phyloP scores from a whole-genome alignment of 2,888 invertebrate species.

The Cephonodes hylas region DNA sequence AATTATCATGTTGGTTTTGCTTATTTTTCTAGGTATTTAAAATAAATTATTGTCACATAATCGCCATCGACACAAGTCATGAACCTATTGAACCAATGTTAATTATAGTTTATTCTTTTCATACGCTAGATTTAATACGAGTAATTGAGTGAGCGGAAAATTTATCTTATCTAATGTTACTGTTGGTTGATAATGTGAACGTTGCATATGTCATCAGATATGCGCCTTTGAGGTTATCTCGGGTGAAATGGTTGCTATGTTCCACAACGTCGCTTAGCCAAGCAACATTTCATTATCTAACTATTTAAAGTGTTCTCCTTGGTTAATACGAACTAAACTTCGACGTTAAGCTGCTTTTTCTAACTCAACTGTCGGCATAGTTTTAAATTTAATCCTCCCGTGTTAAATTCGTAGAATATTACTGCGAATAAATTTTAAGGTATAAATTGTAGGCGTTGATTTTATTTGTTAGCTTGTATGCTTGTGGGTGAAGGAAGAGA shows the following conservation, averaged over 20 bases:
- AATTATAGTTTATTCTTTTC: background rate
- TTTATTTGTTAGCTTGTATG: no score
- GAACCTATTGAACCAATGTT: background rate
- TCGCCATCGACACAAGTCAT: background rate
- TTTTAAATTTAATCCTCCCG: background rate
- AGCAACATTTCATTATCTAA: background rate
- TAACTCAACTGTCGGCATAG: background rate
- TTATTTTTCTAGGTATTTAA: background rate
- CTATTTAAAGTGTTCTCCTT: background rate
- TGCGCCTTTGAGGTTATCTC: constrained; percentile 38
- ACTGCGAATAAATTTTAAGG: background rate
- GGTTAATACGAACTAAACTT: background rate
- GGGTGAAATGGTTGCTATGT: constrained; percentile 37
- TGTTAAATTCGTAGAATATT: background rate
- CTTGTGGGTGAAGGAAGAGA: no score
- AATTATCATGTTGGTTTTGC: background rate
- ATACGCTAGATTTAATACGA: background rate
- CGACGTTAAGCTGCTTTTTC: background rate
- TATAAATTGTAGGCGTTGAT: background rate
- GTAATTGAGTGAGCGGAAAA: constrained; percentile 41
- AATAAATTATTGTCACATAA: background rate
- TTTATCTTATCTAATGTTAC: constrained; percentile 60
- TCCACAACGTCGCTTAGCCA: background rate
- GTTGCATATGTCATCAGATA: constrained; percentile 16
- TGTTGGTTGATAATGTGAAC: constrained; percentile 30